Conservation (phyloP, 2,797 vertebrate genomes). For the Premnoplex brunnescens region DNA sequence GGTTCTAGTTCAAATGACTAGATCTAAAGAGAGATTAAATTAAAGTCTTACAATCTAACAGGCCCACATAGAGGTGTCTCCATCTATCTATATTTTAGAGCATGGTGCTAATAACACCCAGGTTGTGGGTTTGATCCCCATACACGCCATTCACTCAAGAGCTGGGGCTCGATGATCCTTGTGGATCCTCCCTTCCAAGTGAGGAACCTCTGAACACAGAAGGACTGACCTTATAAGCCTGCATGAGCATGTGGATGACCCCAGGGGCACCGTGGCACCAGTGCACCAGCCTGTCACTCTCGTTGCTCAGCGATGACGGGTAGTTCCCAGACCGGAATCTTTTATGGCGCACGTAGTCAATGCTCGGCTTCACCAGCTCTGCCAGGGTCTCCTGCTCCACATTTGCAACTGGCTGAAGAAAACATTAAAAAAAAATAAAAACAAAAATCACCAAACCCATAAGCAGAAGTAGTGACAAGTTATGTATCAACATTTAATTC, state of each 20-base stretch:
- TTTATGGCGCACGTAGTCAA: conserved; percentile 95
- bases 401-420: conserved; percentile 83
- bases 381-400: conserved; percentile 83
- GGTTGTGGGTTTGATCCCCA: too few relatives aligned
- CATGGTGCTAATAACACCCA: too few relatives aligned
- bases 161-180: not conserved
- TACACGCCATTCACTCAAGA: too few relatives aligned
- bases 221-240: conserved; percentile 86
- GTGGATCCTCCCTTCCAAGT: not conserved
- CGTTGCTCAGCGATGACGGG: conserved; percentile 94
- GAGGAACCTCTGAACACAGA: not conserved
- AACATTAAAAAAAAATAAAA: not conserved
- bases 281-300: conserved; percentile 93
- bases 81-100: too few relatives aligned
- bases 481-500: not conserved
- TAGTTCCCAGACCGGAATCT: conserved; percentile 95
- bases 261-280: conserved; percentile 97
- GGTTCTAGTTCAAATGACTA: not conserved
- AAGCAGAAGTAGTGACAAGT: not conserved
- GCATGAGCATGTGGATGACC: conserved; percentile 89
- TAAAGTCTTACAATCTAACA: not conserved
- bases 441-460: not conserved
- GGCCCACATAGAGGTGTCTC: not conserved
- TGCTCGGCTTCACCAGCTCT: conserved; percentile 90
- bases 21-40: not conserved